Percentiles rank a stretch among this genome's conserved stretches.
Evolutionary conservation across 2,888 invertebrate genomes (phyloP).

Genomic region (Matsumyia berberina): DNA sequence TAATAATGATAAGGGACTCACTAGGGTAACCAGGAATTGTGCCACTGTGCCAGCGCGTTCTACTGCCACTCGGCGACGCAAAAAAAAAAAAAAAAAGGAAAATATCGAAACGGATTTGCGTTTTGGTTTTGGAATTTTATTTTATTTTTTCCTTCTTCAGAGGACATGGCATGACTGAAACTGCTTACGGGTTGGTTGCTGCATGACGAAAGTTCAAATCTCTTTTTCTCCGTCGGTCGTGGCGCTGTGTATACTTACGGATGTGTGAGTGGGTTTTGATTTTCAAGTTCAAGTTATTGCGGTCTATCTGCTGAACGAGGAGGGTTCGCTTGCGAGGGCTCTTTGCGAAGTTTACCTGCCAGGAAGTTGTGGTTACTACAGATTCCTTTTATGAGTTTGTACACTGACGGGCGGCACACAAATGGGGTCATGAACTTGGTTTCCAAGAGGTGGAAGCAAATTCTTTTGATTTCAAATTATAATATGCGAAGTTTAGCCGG

Average conservation of each 20-base stretch:
- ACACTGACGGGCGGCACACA: constrained; percentile 9
- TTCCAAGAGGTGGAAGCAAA: background rate
- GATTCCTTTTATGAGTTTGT: background rate
- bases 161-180: background rate
- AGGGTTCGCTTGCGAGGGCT: constrained; percentile 34
- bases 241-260: background rate
- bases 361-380: constrained; percentile 22
- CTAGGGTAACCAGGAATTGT: constrained; percentile 64
- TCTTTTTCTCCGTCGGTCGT: background rate
- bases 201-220: constrained; percentile 41
- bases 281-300: constrained; percentile 75
- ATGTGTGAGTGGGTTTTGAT: constrained; percentile 55
- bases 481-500: constrained; percentile 6
- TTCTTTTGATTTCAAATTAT: constrained; percentile 42
- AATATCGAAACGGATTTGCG: constrained; percentile 47
- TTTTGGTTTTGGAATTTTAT: constrained; percentile 43
- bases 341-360: constrained; percentile 30
- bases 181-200: constrained; percentile 2
- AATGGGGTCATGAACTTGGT: constrained; percentile 65
- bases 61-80: constrained; percentile 20
- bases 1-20: constrained; percentile 56
- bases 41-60: constrained; percentile 67
- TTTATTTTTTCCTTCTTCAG: constrained; percentile 1
- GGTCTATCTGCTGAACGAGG: constrained; percentile 63
- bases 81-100: constrained; percentile 9